phyloP scores from a whole-genome alignment of 2,113 vertebrate genomes.

The Melanerpes formicivorus region DNA sequence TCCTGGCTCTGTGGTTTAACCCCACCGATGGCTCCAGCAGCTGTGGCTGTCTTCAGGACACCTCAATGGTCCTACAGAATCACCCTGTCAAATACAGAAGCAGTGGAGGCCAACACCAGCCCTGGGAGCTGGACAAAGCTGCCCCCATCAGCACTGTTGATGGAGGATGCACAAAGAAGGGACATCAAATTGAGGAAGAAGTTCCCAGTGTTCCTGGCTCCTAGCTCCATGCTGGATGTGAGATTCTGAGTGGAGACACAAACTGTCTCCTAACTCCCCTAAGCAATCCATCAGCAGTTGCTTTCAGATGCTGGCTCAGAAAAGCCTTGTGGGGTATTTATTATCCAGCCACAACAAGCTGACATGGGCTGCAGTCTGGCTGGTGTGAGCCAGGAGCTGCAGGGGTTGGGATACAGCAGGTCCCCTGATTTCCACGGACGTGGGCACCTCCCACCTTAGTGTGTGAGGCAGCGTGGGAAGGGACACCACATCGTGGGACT shows the following conservation, averaged over 20 bases:
- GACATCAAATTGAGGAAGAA: accelerated
- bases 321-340: neutral
- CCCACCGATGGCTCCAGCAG: neutral
- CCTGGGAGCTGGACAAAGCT: neutral
- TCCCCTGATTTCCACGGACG: neutral
- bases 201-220: neutral
- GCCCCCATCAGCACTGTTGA: accelerated
- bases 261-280: neutral
- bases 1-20: accelerated
- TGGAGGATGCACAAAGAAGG: neutral
- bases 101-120: neutral
- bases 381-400: neutral
- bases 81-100: accelerated
- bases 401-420: neutral
- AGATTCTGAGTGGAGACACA: neutral
- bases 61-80: neutral
- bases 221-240: neutral
- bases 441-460: neutral
- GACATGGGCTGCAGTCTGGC: neutral
- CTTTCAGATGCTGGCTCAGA: neutral
- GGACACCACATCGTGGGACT: neutral
- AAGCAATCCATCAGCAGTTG: neutral
- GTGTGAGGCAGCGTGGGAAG: neutral
- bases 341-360: neutral
- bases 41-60: neutral